Evolutionary conservation across 2,797 vertebrate genomes (phyloP).

Genomic region (Periparus ater): DNA sequence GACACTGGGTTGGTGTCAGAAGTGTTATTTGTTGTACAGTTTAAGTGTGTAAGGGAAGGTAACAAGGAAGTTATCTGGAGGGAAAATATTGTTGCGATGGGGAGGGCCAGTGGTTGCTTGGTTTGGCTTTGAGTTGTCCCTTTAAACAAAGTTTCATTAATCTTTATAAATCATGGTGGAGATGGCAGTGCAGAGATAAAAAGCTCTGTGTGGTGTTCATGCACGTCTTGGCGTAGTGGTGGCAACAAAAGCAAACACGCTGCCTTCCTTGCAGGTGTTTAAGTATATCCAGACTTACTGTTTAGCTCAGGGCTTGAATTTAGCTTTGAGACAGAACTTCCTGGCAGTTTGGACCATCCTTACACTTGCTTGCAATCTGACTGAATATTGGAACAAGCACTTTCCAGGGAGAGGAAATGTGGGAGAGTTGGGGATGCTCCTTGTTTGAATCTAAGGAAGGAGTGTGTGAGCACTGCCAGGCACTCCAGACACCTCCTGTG

Average conservation of each 20-base stretch:
- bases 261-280: background rate
- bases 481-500: background rate
- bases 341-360: background rate
- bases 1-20: background rate
- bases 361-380: background rate
- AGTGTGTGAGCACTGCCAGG: background rate
- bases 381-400: background rate
- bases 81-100: background rate
- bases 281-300: background rate
- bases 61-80: background rate
- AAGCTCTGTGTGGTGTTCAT: rapidly evolving
- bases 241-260: background rate
- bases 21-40: background rate
- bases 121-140: background rate
- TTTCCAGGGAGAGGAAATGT: background rate
- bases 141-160: background rate
- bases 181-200: background rate
- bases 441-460: background rate
- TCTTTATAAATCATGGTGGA: background rate
- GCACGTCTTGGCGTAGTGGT: background rate
- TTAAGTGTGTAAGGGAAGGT: background rate
- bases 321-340: background rate
- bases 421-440: background rate
- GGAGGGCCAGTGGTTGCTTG: background rate
- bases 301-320: background rate